phyloP scores from a whole-genome alignment of 2,113 vertebrate species.

The Bujurquina vittata region DNA sequence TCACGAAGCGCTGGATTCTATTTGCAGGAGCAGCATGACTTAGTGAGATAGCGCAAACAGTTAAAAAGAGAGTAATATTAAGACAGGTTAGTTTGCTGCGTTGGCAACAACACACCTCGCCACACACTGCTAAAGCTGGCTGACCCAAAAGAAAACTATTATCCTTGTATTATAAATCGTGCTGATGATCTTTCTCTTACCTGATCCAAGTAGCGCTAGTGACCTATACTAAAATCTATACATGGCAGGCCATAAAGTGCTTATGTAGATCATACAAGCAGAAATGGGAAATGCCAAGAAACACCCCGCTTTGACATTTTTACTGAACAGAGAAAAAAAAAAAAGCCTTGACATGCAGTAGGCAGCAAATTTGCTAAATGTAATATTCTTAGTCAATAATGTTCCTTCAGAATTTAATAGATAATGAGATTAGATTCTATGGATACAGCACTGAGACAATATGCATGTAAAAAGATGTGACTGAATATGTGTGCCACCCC shows the following conservation, averaged over 20 bases:
- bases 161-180: too few relatives aligned
- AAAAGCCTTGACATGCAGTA: background rate
- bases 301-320: background rate
- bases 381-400: constrained; percentile 1
- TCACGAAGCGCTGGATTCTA: background rate
- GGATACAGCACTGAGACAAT: background rate
- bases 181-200: too few relatives aligned
- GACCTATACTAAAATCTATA: too few relatives aligned
- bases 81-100: too few relatives aligned
- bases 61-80: too few relatives aligned
- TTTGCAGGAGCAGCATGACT: background rate
- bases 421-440: constrained; percentile 3
- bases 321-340: background rate
- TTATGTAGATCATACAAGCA: background rate
- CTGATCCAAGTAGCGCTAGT: too few relatives aligned
- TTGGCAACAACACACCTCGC: too few relatives aligned
- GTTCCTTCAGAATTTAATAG: background rate
- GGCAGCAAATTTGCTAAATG: background rate
- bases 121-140: too few relatives aligned
- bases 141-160: too few relatives aligned
- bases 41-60: too few relatives aligned
- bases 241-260: background rate
- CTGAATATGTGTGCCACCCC: background rate
- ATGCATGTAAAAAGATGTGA: background rate
- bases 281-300: background rate